A percentile compares a stretch with the other conserved stretches of the same genome.
Evolutionary conservation across 1,140 invertebrate species (phyloP).

Genomic region (Dendrolimus punctatus): DNA sequence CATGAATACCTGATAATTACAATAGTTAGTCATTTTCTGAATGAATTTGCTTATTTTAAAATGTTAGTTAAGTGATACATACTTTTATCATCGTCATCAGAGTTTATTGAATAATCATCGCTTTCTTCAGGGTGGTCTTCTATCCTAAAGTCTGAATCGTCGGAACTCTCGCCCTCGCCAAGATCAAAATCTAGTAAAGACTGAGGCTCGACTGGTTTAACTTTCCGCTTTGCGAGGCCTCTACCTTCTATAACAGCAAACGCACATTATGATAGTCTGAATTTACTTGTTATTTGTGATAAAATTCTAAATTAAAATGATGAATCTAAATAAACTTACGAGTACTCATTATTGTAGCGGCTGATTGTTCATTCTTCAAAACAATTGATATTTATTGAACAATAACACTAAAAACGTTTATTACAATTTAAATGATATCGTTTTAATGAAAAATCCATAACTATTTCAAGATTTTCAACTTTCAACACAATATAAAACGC

Average conservation of each 20-base stretch:
- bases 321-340: not conserved
- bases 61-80: conserved; percentile 10
- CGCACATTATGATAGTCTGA: not conserved
- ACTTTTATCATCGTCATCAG: conserved; percentile 72
- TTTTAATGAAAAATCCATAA: too few species aligned
- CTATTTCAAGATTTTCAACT: too few species aligned
- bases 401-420: not conserved
- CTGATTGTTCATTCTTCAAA: too few species aligned
- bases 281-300: too few species aligned
- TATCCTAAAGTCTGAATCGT: conserved; percentile 95
- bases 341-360: conserved; percentile 3
- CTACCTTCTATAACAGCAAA: conserved; percentile 78
- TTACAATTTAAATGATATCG: too few species aligned
- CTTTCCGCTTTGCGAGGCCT: conserved; percentile 87
- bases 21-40: not conserved
- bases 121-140: conserved; percentile 88
- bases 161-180: conserved; percentile 93
- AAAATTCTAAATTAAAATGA: not conserved
- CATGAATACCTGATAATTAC: not conserved
- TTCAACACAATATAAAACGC: too few species aligned
- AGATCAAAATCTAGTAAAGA: conserved; percentile 88
- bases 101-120: conserved; percentile 76
- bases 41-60: not conserved
- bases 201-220: conserved; percentile 86
- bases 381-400: not conserved